Percentiles rank a stretch among this genome's conserved stretches.
Conservation (phyloP, 2,888 invertebrate genomes). For the Cacoxenus indagator region DNA sequence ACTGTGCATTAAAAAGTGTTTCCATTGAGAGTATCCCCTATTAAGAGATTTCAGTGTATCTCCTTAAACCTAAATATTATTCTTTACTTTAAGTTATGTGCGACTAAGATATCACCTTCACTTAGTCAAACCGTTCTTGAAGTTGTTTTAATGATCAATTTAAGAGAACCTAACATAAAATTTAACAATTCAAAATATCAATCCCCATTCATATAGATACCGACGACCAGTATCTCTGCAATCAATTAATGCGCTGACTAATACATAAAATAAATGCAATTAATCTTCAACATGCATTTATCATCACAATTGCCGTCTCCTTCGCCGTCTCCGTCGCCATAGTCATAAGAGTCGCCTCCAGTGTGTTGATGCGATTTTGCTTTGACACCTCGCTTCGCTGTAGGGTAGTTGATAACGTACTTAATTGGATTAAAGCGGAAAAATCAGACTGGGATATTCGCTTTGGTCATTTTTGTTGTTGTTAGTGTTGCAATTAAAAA, state of each 20-base stretch:
- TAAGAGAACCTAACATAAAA: background rate
- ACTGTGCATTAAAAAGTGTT: no score
- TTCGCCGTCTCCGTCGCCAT: no score
- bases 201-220: slow-evolving; percentile 6
- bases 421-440: slow-evolving; percentile 17
- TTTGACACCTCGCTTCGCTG: slow-evolving; percentile 5
- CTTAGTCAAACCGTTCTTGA: no score
- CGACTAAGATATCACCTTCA: no score
- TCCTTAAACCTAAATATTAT: no score
- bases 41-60: no score
- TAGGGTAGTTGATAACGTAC: slow-evolving; percentile 15
- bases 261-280: slow-evolving; percentile 13
- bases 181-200: background rate
- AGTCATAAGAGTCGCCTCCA: no score
- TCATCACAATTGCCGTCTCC: no score
- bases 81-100: no score
- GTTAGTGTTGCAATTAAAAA: slow-evolving; percentile 57
- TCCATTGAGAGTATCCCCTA: no score
- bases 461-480: background rate
- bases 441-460: background rate
- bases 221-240: no score
- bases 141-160: no score
- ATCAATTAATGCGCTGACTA: background rate
- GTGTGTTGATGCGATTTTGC: background rate
- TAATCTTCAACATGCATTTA: slow-evolving; percentile 12